Base-by-base conservation (phyloP, 1,140 invertebrate genomes). In the Dinoponera quadriceps region DNA sequence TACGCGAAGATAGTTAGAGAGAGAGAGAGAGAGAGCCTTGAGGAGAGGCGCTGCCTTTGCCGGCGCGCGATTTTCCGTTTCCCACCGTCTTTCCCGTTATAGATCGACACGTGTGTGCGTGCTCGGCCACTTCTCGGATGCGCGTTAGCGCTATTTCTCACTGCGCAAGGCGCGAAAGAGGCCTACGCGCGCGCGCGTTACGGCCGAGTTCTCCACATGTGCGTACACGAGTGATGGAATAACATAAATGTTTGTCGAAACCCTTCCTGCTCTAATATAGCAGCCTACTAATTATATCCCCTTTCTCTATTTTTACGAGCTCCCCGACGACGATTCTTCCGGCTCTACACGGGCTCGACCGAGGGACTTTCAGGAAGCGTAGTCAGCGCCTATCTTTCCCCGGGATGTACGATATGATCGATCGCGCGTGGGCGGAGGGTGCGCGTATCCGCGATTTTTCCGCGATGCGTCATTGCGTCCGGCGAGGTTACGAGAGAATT, bases 181-280 rank as follows among this genome's bases (percentile, higher is more conserved):
- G n/a, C n/a, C n/a, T n/a, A n/a, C n/a, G n/a, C n/a, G n/a, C n/a
- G n/a, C 22, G n/a, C 27, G 33, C 38, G 18, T 59, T 33, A 38
- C 60, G 16, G 63, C 38, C n/a, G 16, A 29, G 22, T 14, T 9
- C n/a, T n/a, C 73, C 82, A 63, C 48, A 66, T 84, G 85, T 62
- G 25, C 59, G n/a, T 71, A 65, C 48, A 49, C 18, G 44, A 49
- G 55, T 27, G 57, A 65, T 38, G 74, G 29, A 83, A 75, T 60
- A 78, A 86, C 69, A 54, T 86, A 86, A 87, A 88, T 88, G 87
- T 88, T 87, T 81, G 74, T 75, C 68, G 27, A 87, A 51, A 20
- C 55, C 29, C 69, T 84, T 86, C 60, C 68, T 66, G 54, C 54
- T 18, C 22, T 51, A 59, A 80, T 84, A 71, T 73, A 78, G 51